Base-by-base conservation (phyloP, 2,797 vertebrate genomes). In the Acanthurus leucopareius region DNA sequence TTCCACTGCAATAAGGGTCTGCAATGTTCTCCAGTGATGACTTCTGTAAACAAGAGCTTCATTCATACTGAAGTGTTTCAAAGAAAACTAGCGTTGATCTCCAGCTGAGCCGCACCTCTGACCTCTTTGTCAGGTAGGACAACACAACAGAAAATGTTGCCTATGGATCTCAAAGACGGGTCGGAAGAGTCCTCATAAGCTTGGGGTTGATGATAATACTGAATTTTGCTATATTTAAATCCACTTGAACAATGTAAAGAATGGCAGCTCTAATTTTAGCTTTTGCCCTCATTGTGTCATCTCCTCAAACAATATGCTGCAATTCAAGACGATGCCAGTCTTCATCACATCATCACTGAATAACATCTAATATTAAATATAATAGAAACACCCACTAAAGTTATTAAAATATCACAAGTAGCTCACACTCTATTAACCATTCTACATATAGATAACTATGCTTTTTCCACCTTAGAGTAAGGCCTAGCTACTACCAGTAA, bases 101-200 rank as follows among this genome's bases (percentile, higher is more conserved):
- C 10, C 7, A 4, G n/a, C 32, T 51, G 45, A 71, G 83, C 14
- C 35, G 47, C 42, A 75, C 67, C 62, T 69, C 48, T 75, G 68
- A 17, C 75, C 72, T 75, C 44, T 59, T 16, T 44, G 47, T 22
- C 4, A 3, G 49, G 11, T 10, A 25, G 35, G 28, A 4, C 22
- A 20, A 44, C 25, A 69, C 58, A 68, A 38, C 35, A 45, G 19
- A 19, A 48, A 10, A 56, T 4, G 3, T 67, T 16, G 1, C 28
- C 53, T 9, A 35, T 42, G 28, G 19, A 66, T 75, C 58, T 52
- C 20, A 56, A 47, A 65, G 71, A 19, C 5, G 19, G 1, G 32
- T 44, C 20, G 7, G 44, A 59, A 16, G 62, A 19, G 25, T 64
- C 44, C 7, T 56, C 35, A 47, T 16, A 0, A 19, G 19, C 13